Base-by-base conservation (phyloP, 2,113 vertebrate species). In the Leptobrachium leishanense region DNA sequence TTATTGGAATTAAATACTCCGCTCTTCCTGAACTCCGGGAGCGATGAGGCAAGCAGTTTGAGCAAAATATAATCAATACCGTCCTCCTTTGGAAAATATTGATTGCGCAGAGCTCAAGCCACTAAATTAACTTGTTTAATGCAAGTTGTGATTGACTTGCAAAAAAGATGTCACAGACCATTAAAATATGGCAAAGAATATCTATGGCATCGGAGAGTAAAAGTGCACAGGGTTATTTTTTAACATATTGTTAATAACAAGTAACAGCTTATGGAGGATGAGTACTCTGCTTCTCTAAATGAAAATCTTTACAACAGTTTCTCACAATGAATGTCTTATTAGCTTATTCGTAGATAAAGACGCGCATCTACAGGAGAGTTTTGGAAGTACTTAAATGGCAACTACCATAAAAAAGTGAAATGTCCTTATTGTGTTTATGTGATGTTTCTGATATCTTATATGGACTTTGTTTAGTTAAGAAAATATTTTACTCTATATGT, bases 81-180 rank as follows among this genome's bases (percentile, higher is more conserved):
- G 85, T 91, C 87, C 89, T 90, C 84, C 82, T 89, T 88, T 90
- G 90, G 90, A 89, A 84, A 84, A 85, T 90, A 93, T 91, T 85
- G 91, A 93, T 88, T 87, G 74, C 8, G 63, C 88, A 84, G 83
- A 85, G 64, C 71, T 75, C 74, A 85, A 83, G 79, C 43, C 54
- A 88, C 82, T 66, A 77, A 85, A 84, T 86, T 84, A 82, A 85
- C 88, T 87, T 71, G 13, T 88, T 84, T 86, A 86, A 89, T 72
- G 65, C 72, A 77, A 76, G 87, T 79, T 85, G 63, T 84, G 57
- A 88, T 88, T 87, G 69, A 84, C 82, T 88, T 88, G 82, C 81
- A 87, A 88, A 89, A 86, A 57, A 54, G 64, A 74, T 80, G 78
- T 80, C 78, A 80, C 70, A 42, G 63, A 50, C 59, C 64, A 74